Base-by-base conservation (phyloP, 2,113 vertebrate genomes). In the Alaudala cheleensis region DNA sequence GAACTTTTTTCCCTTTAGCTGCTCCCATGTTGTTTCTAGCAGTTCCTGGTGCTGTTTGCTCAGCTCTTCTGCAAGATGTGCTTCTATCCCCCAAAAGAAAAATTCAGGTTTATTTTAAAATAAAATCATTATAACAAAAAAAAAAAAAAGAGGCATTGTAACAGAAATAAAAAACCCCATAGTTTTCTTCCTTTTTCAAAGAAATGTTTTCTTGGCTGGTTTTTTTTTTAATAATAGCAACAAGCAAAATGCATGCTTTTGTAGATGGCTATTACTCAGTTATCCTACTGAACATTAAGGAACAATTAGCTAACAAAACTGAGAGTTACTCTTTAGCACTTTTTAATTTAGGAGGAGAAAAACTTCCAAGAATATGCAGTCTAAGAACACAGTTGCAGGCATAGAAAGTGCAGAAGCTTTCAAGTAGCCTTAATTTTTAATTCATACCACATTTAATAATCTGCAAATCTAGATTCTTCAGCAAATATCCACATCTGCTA, bases 401-500 rank as follows among this genome's bases (percentile, higher is more conserved):
- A 58, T 0, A 81, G 58, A 70, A 90, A 39, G 24, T 19, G 24
- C 25, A 88, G 49, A 58, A 76, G 34, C 37, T 86, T 79, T 73
- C 39, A 26, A 72, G 67, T 22, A 81, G 34, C 45, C 65, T 74
- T 74, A 69, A 91, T 84, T 89, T 91, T 34, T 64, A 94, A 91
- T 73, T 90, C 82, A 14, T 72, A 71, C 87, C 15, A n/a, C 47
- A 79, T 45, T 49, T 42, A 88, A 73, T 88, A 84, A 86, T 69
- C 28, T 82, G 28, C 23, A 84, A 83, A 84, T 69, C 34, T 89
- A 78, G 60, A 92, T 65, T 92, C 51, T 81, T 86, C 42, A 82
- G 81, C 33, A 95, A 85, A 81, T 44, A 87, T 26, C 49, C 72
- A 80, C 44, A 77, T 81, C 54, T 70, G 45, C 40, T 79, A 16